These are phyloP conservation scores for Branchipolynoe longqiensis DNA, from an alignment of 2,888 invertebrate species.

Conservation along the genomic window DNA sequence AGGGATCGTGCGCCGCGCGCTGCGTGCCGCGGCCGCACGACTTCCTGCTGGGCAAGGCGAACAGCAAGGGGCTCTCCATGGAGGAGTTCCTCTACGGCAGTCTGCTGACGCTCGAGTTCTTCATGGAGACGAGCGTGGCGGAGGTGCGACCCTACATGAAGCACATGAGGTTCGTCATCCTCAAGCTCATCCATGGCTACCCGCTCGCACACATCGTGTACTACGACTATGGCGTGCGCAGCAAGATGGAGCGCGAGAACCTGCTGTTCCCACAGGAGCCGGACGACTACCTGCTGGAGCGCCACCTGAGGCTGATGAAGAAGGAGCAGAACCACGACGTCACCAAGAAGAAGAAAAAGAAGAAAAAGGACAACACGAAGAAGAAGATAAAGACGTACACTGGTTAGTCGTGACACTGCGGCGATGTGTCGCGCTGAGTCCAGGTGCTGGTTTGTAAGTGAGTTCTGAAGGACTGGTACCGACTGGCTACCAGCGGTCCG, in stretches of 20 bases:
- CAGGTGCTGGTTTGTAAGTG: too few relatives aligned
- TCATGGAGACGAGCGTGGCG: conserved; percentile 9
- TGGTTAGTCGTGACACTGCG: too few relatives aligned
- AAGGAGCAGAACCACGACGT: neutral
- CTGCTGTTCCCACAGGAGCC: conserved; percentile 12
- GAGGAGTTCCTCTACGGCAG: conserved; percentile 40
- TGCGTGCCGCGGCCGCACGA: conserved; percentile 7
- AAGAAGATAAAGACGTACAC: conserved; percentile 10
- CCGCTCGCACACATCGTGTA: neutral
- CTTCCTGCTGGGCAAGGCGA: neutral
- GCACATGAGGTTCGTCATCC: conserved; percentile 17
- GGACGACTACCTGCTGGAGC: conserved; percentile 17
- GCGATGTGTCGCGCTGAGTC: too few relatives aligned
- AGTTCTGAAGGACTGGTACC: too few relatives aligned
- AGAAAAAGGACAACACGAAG: neutral
- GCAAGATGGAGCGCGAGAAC: conserved; percentile 26
- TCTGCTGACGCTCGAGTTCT: conserved; percentile 46
- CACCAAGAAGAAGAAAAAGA: conserved; percentile 16
- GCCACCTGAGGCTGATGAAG: conserved; percentile 9
- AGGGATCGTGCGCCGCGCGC: neutral
- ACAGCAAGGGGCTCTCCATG: neutral
- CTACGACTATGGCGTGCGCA: conserved; percentile 3
- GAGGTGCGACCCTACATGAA: conserved; percentile 39
- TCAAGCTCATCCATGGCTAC: conserved; percentile 15
- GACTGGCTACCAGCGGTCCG: too few relatives aligned